Evolutionary conservation across 1,140 invertebrate species (phyloP).

Genomic region (Thaumatotibia leucotreta): DNA sequence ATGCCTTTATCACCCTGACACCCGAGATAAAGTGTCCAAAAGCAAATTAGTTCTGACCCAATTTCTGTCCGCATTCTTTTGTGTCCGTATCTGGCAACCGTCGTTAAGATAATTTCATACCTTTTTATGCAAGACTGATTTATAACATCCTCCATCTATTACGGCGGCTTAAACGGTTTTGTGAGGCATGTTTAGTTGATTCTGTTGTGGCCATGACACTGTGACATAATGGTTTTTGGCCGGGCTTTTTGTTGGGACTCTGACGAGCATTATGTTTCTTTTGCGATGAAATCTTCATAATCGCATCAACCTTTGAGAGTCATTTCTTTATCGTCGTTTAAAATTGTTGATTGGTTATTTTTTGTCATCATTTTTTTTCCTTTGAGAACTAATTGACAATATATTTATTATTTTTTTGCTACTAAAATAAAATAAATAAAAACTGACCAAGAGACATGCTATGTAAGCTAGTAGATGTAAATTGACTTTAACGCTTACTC

Average conservation of each 20-base stretch:
- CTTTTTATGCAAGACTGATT: background rate
- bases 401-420: too few relatives aligned
- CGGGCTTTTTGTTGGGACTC: background rate
- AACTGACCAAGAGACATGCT: too few relatives aligned
- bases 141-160: background rate
- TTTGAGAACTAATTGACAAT: too few relatives aligned
- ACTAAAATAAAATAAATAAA: too few relatives aligned
- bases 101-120: background rate
- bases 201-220: background rate
- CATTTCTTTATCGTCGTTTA: too few relatives aligned
- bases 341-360: too few relatives aligned
- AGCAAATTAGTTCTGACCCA: background rate
- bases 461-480: too few relatives aligned
- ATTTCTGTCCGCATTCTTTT: background rate
- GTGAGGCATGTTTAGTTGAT: background rate
- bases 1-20: background rate
- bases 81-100: background rate
- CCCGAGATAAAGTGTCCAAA: background rate
- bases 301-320: too few relatives aligned
- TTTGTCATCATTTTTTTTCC: too few relatives aligned
- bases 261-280: background rate
- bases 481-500: too few relatives aligned
- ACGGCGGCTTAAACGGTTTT: background rate
- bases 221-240: background rate
- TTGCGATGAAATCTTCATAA: background rate